Evolutionary conservation across 92 coral and sea anemone species (phyloP).

Genomic region (Epizoanthus fatuus): DNA sequence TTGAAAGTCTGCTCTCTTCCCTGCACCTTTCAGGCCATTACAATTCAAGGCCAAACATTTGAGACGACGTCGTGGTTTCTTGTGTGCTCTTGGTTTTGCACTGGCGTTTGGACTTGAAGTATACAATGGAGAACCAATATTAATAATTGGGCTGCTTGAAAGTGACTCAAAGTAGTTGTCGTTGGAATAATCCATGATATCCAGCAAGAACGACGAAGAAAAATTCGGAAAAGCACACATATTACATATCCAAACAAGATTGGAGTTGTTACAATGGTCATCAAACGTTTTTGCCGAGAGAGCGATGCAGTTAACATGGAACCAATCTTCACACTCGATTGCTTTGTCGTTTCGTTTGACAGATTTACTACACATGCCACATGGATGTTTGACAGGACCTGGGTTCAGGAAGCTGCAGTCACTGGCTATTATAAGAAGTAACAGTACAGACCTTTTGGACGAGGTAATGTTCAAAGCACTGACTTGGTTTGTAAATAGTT

Average conservation of each 20-base stretch:
- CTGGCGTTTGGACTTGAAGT: neutral
- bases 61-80: neutral
- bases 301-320: conserved; percentile 8
- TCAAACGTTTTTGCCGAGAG: conserved; percentile 3
- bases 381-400: neutral
- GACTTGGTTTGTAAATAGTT: neutral
- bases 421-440: conserved; percentile 14
- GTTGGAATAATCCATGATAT: neutral
- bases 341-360: conserved; percentile 1
- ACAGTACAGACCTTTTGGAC: conserved; percentile 8
- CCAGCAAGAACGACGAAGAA: conserved; percentile 1
- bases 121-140: neutral
- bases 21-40: neutral
- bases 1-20: conserved; percentile 2
- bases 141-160: neutral
- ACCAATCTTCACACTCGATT: conserved; percentile 6
- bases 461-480: conserved; percentile 7
- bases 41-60: neutral
- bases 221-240: neutral
- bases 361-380: neutral
- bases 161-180: neutral
- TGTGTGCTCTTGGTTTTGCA: neutral
- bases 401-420: conserved; percentile 23
- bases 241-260: conserved; percentile 14
- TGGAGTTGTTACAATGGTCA: conserved; percentile 10